Evolutionary conservation across 2,797 vertebrate species (phyloP), one percentile per base, ranked within the genome.

Genomic region (Lerista edwardsae): DNA sequence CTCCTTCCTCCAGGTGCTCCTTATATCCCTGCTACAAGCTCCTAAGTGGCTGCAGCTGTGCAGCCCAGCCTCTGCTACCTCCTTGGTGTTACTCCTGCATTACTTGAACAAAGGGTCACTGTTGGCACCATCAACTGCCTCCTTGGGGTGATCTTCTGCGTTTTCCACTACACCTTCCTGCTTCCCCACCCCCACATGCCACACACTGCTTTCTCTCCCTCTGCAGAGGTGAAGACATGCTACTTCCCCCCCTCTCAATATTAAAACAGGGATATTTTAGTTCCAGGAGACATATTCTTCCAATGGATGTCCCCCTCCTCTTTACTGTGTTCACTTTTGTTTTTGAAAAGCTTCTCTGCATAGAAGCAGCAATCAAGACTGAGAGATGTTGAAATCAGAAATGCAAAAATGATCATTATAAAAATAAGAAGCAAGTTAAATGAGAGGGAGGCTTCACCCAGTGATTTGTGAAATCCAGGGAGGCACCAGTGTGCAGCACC

Each of bases 211-310:
- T 41, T 74, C 21, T 19, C 79, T 55, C 25, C 25, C 34, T 82
- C 57, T 10, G 27, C 34, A 62, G 39, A 79, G 41, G 61, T 72
- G 59, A n/a, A 64, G 77, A 34, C 3, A 4, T 9, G 34, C 12
- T 57, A 27, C 68, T 31, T 57, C 31, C 2, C 10, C 41, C 29
- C 67, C 9, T n/a, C n/a, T n/a, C n/a, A n/a, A 14, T 41, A 21
- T 31, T 21, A 75, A 75, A 51, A 47, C 0, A 6, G 57, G 57
- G 34, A 77, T 65, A 57, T 65, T 82, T 82, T 72, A 12, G 9
- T 72, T 82, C 51, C 64, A 77, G 55, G 64, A 81, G 81, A 81
- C 41, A 11, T 36, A 23, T 55, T 78, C 67, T 62, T 62, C 72
- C 57, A 77, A 44, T 12, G 12, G 6, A 41, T 41, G 12, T 1